Evolutionary conservation across 1,140 invertebrate genomes (phyloP).

Genomic region (Sipha flava): DNA sequence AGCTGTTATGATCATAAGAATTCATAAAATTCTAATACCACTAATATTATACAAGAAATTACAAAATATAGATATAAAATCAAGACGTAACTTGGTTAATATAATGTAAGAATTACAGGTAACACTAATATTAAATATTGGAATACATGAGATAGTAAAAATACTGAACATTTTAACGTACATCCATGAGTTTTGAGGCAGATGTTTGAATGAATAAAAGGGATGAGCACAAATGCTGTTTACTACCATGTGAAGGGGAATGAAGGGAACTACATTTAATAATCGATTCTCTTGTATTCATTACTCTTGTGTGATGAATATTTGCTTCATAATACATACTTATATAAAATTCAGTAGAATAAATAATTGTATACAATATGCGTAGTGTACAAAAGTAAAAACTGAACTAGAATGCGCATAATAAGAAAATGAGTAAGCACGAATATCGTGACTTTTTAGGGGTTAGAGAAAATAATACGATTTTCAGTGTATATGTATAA

Average conservation of each 20-base stretch:
- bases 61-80: too few relatives aligned
- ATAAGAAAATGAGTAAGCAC: background rate
- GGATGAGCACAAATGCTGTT: background rate
- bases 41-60: too few relatives aligned
- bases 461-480: background rate
- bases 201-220: background rate
- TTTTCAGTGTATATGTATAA: background rate
- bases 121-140: too few relatives aligned
- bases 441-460: conserved; percentile 5
- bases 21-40: too few relatives aligned
- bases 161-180: background rate
- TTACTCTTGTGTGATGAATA: too few relatives aligned
- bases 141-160: too few relatives aligned
- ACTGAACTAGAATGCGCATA: background rate
- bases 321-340: too few relatives aligned
- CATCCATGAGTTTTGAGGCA: background rate
- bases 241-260: background rate
- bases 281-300: background rate
- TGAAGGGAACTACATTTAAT: background rate
- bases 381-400: background rate
- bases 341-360: too few relatives aligned
- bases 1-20: too few relatives aligned
- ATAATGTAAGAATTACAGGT: too few relatives aligned
- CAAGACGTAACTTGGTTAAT: too few relatives aligned
- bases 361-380: too few relatives aligned